phyloP scores from a whole-genome alignment of 2,888 invertebrate genomes.

The Horisme vitalbata region DNA sequence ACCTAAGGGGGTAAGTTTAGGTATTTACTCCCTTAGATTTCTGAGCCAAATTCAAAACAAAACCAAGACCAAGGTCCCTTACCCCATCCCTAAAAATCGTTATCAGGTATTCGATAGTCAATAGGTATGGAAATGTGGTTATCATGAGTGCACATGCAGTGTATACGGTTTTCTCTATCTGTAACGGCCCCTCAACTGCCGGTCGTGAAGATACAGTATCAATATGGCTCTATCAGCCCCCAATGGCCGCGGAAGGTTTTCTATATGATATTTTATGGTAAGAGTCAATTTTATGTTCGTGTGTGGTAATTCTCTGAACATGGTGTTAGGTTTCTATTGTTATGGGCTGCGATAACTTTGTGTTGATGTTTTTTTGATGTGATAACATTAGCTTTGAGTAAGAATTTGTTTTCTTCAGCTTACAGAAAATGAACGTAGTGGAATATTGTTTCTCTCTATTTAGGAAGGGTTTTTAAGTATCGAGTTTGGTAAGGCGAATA shows the following conservation, averaged over 20 bases:
- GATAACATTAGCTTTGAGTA: not conserved
- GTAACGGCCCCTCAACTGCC: slow-evolving; percentile 54
- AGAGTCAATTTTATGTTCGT: slow-evolving; percentile 15
- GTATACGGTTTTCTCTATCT: slow-evolving; percentile 60
- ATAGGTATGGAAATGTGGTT: slow-evolving; percentile 62
- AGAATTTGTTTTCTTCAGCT: too few relatives aligned
- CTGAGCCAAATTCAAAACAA: not conserved
- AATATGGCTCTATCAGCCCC: slow-evolving; percentile 54
- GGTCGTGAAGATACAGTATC: slow-evolving; percentile 58
- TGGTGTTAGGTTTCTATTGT: not conserved
- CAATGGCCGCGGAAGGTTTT: slow-evolving; percentile 27
- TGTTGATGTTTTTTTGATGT: not conserved
- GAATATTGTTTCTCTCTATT: too few relatives aligned
- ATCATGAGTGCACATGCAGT: slow-evolving; percentile 57
- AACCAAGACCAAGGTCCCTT: not conserved
- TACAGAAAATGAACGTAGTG: too few relatives aligned
- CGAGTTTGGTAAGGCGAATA: too few relatives aligned
- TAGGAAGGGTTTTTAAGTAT: too few relatives aligned
- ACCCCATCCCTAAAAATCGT: slow-evolving; percentile 23
- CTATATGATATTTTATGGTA: slow-evolving; percentile 23
- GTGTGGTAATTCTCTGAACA: slow-evolving; percentile 1
- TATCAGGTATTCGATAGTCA: slow-evolving; percentile 48
- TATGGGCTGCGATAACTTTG: not conserved
- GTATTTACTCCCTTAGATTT: too few relatives aligned
- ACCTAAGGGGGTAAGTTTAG: too few relatives aligned